phyloP scores from a whole-genome alignment of 2,113 vertebrate genomes.

The Grus americana region DNA sequence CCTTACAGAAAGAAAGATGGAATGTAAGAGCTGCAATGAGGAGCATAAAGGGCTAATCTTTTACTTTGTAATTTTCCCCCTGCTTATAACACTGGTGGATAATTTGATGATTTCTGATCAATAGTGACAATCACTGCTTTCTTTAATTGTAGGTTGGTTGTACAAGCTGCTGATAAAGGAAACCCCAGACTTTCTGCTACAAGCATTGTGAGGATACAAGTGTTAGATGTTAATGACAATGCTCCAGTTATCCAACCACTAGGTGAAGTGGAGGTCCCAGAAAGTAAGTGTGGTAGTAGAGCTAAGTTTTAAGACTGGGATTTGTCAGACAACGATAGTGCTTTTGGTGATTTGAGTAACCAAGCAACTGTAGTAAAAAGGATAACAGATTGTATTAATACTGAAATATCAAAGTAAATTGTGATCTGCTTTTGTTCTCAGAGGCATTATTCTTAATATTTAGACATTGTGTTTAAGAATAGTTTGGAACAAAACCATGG shows the following conservation, averaged over 20 bases:
- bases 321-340: neutral
- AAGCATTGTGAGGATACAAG: conserved; percentile 79
- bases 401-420: neutral
- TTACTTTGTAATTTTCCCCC: neutral
- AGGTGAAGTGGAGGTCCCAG: conserved; percentile 79
- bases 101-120: neutral
- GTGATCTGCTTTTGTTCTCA: neutral
- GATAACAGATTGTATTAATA: neutral
- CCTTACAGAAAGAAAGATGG: neutral
- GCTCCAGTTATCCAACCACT: conserved; percentile 79
- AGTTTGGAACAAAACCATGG: neutral
- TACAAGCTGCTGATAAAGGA: conserved; percentile 88
- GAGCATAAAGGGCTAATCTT: neutral
- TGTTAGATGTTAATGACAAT: conserved; percentile 91
- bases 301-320: neutral
- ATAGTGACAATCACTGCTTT: conserved; percentile 7
- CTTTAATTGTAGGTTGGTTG: conserved; percentile 79
- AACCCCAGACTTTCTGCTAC: conserved; percentile 81
- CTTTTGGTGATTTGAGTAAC: neutral
- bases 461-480: neutral
- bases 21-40: neutral
- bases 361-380: neutral
- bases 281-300: conserved; percentile 80
- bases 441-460: conserved; percentile 1
- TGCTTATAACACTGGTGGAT: neutral